Base-by-base conservation (phyloP, 2,888 invertebrate species). In the Drosophila anomalata region DNA sequence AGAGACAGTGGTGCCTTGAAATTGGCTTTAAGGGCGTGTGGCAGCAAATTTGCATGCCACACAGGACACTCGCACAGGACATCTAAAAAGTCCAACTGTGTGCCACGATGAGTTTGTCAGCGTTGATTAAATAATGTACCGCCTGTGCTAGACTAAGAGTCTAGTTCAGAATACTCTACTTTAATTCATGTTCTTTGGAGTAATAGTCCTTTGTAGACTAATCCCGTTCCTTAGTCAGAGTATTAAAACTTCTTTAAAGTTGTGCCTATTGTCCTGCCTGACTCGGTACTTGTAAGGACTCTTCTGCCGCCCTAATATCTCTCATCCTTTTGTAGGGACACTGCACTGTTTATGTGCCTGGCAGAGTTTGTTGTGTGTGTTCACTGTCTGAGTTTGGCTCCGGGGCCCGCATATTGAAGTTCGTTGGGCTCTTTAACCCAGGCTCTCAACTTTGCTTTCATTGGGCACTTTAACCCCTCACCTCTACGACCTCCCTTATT, bases 61-160 rank as follows among this genome's bases (percentile, higher is more conserved):
- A 47, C 24, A 51, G 36, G 31, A 69, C 60, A 69, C 22, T 60
- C 47, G 26, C 31, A 24, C 29, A 61, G 46, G 20, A 44, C 50
- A 63, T 36, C 47, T 39, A 56, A 51, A 50, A 39, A 20, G 50
- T 65, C 24, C 66, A 6, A 47, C 54, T 65, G 17, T 9, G 39
- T 22, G 9, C 9, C 52, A 59, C 79, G 75, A 85, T 81, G 88
- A 79, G 78, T 75, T 85, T 82, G 88, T 85, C 85, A 87, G 82
- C 76, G 83, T 74, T 85, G 88, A 84, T 87, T 88, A 78, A 87
- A 82, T 82, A 79, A 73, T 87, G 83, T 70, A 63, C 57, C 60
- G 11, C 46, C 52, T 60, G 46, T 61, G 4, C 41, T 47, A 46
- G 31, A 42, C 12, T 56, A 41, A 22, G 48, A 56, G 54, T 44